phyloP scores from a whole-genome alignment of 2,797 vertebrate species.

The Typhlichthys eigenmanni region DNA sequence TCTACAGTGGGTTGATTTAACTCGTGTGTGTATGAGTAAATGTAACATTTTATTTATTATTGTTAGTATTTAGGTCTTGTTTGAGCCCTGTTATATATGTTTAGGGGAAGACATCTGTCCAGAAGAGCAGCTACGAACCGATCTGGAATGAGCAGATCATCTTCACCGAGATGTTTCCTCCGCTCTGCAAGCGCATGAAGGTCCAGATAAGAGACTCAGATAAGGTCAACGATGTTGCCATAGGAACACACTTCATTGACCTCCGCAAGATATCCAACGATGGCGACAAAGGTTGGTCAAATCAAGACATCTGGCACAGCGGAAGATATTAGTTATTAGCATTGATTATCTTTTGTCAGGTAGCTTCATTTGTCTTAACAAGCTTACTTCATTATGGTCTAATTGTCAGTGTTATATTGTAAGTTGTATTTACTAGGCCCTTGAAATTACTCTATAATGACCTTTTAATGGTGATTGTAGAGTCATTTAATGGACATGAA shows the following conservation, averaged over 20 bases:
- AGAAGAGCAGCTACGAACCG: slow-evolving; percentile 96
- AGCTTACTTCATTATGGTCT: slow-evolving; percentile 25
- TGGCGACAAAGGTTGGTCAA: slow-evolving; percentile 89
- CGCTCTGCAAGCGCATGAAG: slow-evolving; percentile 92
- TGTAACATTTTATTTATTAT: no score
- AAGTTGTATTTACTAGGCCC: slow-evolving; percentile 2
- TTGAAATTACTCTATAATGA: slow-evolving; percentile 11
- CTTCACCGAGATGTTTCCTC: slow-evolving; percentile 96
- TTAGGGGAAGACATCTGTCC: slow-evolving; percentile 93
- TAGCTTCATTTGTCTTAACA: slow-evolving; percentile 22
- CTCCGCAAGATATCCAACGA: slow-evolving; percentile 94
- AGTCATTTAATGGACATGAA: slow-evolving; percentile 16
- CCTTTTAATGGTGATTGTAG: slow-evolving; percentile 13
- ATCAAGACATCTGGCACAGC: background rate
- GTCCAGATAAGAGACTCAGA: slow-evolving; percentile 95
- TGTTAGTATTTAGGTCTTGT: background rate
- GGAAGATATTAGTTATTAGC: slow-evolving; percentile 12
- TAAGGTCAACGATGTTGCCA: slow-evolving; percentile 96
- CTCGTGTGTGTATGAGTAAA: no score
- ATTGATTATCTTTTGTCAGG: slow-evolving; percentile 31
- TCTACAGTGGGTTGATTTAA: no score
- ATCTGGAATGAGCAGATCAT: slow-evolving; percentile 95
- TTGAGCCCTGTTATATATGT: background rate
- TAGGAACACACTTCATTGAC: slow-evolving; percentile 96
- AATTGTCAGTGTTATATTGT: slow-evolving; percentile 23